phyloP scores from a whole-genome alignment of 2,113 vertebrate genomes.

The Centrocercus urophasianus region DNA sequence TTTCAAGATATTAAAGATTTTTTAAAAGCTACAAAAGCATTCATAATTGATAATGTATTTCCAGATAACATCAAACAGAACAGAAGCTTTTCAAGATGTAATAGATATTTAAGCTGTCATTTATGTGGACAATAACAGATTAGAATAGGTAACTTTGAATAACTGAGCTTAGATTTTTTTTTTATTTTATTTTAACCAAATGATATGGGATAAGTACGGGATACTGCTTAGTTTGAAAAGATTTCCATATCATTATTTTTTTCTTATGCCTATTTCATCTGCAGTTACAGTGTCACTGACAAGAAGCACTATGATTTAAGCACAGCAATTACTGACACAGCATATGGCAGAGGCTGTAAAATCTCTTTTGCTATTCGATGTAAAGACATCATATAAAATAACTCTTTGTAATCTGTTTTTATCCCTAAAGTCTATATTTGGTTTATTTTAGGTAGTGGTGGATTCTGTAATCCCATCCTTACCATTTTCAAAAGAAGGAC shows the following conservation, averaged over 20 bases:
- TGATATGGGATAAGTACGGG: neutral
- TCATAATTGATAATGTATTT: neutral
- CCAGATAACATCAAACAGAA: neutral
- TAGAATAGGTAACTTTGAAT: neutral
- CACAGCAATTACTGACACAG: neutral
- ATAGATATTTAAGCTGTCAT: neutral
- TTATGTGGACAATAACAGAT: neutral
- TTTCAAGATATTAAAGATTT: neutral
- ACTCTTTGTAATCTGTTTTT: neutral
- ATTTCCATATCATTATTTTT: neutral
- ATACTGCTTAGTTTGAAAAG: neutral
- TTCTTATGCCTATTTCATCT: neutral
- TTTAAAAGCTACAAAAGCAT: neutral
- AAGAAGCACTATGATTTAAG: neutral
- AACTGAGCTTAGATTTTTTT: neutral
- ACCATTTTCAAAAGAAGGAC: constrained; percentile 87
- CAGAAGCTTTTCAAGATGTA: neutral
- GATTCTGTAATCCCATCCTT: constrained; percentile 87
- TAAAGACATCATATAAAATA: neutral
- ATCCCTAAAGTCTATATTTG: neutral
- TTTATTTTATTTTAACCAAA: neutral
- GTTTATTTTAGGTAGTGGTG: constrained; percentile 85
- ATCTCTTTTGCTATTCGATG: neutral
- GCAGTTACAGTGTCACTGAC: neutral
- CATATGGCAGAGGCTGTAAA: neutral